Evolutionary conservation across 2,797 vertebrate species (phyloP).

Genomic region (Microhierax caerulescens): DNA sequence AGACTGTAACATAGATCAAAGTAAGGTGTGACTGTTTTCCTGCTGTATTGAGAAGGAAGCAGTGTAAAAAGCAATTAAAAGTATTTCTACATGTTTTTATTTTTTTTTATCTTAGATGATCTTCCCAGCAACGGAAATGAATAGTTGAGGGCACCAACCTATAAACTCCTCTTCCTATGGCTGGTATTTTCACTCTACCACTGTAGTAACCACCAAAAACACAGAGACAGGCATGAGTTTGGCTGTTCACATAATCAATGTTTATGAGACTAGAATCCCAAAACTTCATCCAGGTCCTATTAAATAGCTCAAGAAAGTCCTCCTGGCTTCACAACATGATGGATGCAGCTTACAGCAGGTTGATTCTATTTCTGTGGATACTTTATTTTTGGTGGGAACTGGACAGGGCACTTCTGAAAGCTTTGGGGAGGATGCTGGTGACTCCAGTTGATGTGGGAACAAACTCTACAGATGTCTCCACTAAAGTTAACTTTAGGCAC

Average conservation of each 20-base stretch:
- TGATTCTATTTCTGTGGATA: neutral
- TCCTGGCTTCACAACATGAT: neutral
- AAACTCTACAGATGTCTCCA: neutral
- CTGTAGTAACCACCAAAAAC: neutral
- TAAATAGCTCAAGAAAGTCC: neutral
- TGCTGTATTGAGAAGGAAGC: neutral
- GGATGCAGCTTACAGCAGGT: neutral
- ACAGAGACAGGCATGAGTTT: neutral
- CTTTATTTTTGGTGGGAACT: neutral
- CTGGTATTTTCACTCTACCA: neutral
- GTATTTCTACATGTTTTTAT: neutral
- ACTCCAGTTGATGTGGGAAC: neutral
- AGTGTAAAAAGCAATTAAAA: conserved; percentile 38
- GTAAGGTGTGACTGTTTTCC: conserved; percentile 47
- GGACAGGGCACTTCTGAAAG: neutral
- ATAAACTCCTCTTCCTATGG: neutral
- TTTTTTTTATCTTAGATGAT: neutral
- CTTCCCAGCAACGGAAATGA: neutral
- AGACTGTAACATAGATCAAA: conserved; percentile 43
- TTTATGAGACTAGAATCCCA: neutral
- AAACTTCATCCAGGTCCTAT: neutral
- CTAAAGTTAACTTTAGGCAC: neutral
- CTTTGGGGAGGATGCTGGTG: neutral
- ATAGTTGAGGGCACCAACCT: neutral
- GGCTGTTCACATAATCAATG: neutral